Evolutionary conservation across 2,888 invertebrate species (phyloP), one percentile per base, ranked within the genome.

Genomic region (Phyllotreta cruciferae): DNA sequence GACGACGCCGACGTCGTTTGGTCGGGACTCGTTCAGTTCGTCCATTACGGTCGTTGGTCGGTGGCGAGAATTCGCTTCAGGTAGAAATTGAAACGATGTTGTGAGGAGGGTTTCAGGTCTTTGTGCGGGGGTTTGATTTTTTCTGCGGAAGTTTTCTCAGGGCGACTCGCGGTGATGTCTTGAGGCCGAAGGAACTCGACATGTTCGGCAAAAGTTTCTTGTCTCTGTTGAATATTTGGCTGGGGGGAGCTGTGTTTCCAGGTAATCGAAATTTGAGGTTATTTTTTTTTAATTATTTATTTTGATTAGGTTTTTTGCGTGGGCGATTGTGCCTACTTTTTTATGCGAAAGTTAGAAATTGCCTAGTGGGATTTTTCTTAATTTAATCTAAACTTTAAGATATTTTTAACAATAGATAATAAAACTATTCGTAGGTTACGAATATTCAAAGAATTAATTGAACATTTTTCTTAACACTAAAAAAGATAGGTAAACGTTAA

Each of bases 1-100:
- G 24, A 60, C 42, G 60, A 60, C 60, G 60, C 60, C 60, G 60
- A 60, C 60, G 60, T 52, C 52, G 52, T 60, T 60, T 53, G 34
- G 37, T 37, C 53, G 14, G 36, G 11, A 37, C 44, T 42, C n/a
- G 34, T 44, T 34, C 37, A 60, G 49, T 60, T 41, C 42, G 42
- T 44, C 52, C 41, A 39, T 53, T 47, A 37, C 13, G 35, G 10
- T 5, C 50, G 58, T 35, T 50, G 39, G 52, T 49, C 38, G 47
- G 36, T 10, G 38, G 49, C 36, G 35, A 50, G 38, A 57, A 44
- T 50, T 58, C 50, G 50, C 14, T 42, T 35, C 6, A n/a, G 10
- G 36, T 38, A 14, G 38, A 11, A 35, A 6, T 10, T 35, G 1
- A 2, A 2, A 10, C 6, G 9, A 7, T n/a, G 9, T 36, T 35